Base-by-base conservation (phyloP, 1,140 invertebrate species). In the Atta texana region DNA sequence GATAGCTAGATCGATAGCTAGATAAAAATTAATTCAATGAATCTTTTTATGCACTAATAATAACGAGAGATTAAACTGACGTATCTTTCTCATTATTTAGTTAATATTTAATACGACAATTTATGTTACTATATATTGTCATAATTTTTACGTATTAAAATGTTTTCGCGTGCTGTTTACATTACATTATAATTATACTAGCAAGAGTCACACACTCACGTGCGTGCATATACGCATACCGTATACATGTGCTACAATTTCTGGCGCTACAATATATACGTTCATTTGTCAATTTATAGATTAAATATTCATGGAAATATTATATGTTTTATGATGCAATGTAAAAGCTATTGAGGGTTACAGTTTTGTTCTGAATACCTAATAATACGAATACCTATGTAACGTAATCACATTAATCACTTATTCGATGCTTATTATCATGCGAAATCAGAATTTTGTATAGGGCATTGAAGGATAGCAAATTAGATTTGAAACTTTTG, bases 221-320 rank as follows among this genome's bases (percentile, higher is more conserved):
- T 0, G 2, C 51, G 51, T 14, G 14, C 34, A 34, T 34, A 34
- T 34, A 34, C 51, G 14, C 51, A 55, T 18, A 55, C 0, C 18
- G 14, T 16, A 28, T 4, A 14, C 5, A 24, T 64, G 28, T 77
- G 18, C n/a, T 10, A n/a, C 14, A 75, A 55, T 57, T 74, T 61
- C 57, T 28, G 18, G 21, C 18, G 7, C 24, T 24, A 24, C 7
- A 80, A 39, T 18, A 21, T 34, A 66, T 21, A 55, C n/a, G n/a
- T 24, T 82, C 51, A 51, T 61, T 75, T 14, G 39, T 16, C 24
- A 24, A 75, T 75, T 84, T 51, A 51, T 12, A 14, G 2, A 49
- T 61, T 31, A 61, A 39, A 61, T 75, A 74, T 84, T 75, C 39
- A 51, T 34, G 68, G 12, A 84, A 75, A 84, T 55, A 21, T 69